Evolutionary conservation across 2,113 vertebrate species (phyloP), one percentile per base, ranked within the genome.

Genomic region (Notarius quadriscutis): DNA sequence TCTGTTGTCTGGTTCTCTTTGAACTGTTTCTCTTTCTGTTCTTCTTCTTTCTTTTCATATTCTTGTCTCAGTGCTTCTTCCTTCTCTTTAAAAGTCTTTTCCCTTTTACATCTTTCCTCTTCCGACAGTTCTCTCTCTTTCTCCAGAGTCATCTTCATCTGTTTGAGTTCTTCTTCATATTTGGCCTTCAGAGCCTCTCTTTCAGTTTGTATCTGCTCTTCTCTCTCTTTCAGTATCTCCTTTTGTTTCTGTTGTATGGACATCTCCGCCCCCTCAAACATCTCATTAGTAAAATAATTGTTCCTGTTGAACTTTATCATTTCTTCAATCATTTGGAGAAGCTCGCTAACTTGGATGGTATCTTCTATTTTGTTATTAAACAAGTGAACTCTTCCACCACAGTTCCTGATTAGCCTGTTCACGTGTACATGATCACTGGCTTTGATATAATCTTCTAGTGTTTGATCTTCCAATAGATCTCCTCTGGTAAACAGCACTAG

Each of bases 261-360:
- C 53, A 84, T 69, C 27, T 69, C 71, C 53, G 72, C 72, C 12
- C n/a, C 48, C 7, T 89, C 69, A 22, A 89, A 84, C 81, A 89
- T 86, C 9, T 71, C 60, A 72, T 25, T 88, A 27, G 79, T 89
- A 58, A 87, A 89, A 12, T 51, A 79, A 75, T 14, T 22, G 6
- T 30, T 18, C 1, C 58, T 69, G 8, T 87, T 81, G 25, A 74
- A 50, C 2, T 50, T 74, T 4, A 22, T 74, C 71, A 50, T 74
- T 22, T 74, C 4, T 74, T 74, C 71, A 10, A 74, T 22, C 71
- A 5, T 74, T 22, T 74, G 34, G 41, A 74, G 41, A 12, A 74
- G 71, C 8, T 74, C 18, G 2, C 2, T 74, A 22, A 74, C 41
- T 50, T 74, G 71, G 8, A 18, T 50, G 34, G 71, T 2, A 74